These are phyloP conservation scores for Hipparchia semele DNA, from an alignment of 2,888 invertebrate genomes.

Conservation along the genomic window DNA sequence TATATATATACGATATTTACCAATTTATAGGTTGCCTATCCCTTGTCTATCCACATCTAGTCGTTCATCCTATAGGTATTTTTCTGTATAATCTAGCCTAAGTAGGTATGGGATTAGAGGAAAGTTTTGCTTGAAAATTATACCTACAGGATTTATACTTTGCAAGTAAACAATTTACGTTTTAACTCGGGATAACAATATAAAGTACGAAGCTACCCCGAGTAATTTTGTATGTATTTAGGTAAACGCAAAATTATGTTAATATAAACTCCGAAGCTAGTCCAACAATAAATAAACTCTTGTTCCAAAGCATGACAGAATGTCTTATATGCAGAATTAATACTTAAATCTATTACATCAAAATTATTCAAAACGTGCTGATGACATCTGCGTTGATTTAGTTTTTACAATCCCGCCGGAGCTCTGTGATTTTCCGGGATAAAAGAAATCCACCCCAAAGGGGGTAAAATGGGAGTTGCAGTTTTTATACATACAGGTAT, in stretches of 20 bases:
- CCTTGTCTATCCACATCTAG: background rate
- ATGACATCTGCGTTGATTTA: background rate
- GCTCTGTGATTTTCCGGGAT: too few relatives aligned
- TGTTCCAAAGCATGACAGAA: conserved; percentile 15
- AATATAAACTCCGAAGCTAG: conserved; percentile 19
- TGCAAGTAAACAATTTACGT: conserved; percentile 20
- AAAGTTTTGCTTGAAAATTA: background rate
- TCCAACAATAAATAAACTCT: conserved; percentile 26
- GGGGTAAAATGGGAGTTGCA: too few relatives aligned
- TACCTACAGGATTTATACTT: conserved; percentile 8
- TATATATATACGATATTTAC: too few relatives aligned
- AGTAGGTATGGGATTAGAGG: background rate
- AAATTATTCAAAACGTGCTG: background rate
- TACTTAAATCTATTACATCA: background rate
- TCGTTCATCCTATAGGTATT: background rate
- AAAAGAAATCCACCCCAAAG: too few relatives aligned
- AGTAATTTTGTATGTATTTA: conserved; percentile 27
- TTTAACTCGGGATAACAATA: conserved; percentile 20
- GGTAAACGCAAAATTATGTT: conserved; percentile 29
- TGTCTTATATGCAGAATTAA: conserved; percentile 8
- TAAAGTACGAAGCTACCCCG: conserved; percentile 21
- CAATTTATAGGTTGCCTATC: background rate
- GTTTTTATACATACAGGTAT: too few relatives aligned
- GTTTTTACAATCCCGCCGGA: too few relatives aligned
- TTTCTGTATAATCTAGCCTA: background rate